These are phyloP conservation scores for Tubiluchus corallicola DNA, from an alignment of 2,888 invertebrate species.

Conservation along the genomic window DNA sequence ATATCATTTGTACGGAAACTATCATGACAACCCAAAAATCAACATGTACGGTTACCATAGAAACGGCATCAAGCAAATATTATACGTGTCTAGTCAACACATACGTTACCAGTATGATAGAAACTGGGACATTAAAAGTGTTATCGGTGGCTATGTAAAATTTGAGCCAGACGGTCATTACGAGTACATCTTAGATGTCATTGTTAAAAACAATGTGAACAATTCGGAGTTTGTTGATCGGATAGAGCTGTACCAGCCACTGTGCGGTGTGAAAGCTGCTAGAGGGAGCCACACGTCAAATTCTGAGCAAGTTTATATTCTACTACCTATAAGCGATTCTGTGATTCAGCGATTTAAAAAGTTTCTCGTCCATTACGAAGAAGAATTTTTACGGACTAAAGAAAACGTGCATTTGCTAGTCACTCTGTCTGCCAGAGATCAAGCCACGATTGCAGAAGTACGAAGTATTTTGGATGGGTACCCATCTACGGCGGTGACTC, in stretches of 20 bases:
- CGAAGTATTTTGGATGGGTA: no score
- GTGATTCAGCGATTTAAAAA: not conserved
- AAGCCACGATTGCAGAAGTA: no score
- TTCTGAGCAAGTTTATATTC: not conserved
- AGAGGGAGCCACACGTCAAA: not conserved
- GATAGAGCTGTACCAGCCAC: not conserved
- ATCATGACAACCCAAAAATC: not conserved
- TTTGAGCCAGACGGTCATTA: no score
- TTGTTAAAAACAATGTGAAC: not conserved
- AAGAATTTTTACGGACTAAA: not conserved
- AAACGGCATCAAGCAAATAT: no score
- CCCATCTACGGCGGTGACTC: no score
- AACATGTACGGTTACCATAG: not conserved
- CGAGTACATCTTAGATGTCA: slow-evolving; percentile 1
- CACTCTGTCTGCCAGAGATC: no score
- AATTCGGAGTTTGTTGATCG: slow-evolving; percentile 1
- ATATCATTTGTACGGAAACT: not conserved
- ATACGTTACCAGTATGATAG: no score
- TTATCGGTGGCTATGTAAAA: no score
- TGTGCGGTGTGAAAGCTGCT: not conserved
- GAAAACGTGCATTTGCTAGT: not conserved
- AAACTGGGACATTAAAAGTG: no score
- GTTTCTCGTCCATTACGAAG: not conserved
- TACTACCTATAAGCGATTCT: not conserved
- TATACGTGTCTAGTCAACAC: no score